Percentiles rank a stretch among this genome's conserved stretches.
Conservation (phyloP, 2,888 invertebrate genomes). For the Hirtodrosophila histrioides region DNA sequence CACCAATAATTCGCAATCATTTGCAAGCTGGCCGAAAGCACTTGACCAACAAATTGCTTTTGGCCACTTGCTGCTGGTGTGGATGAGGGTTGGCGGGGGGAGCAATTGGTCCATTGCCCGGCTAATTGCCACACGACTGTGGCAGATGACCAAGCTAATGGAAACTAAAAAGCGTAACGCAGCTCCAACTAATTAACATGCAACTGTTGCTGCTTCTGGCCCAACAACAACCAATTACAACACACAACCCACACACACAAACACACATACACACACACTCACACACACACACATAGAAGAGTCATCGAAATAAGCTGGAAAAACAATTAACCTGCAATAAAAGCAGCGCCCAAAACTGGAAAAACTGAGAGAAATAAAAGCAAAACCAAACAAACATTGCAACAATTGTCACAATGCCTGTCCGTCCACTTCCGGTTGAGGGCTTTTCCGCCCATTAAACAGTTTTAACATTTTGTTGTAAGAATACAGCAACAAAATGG, state of each 20-base stretch:
- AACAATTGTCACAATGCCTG: slow-evolving; percentile 18
- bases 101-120: slow-evolving; percentile 15
- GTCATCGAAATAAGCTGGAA: slow-evolving; percentile 29
- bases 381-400: background rate
- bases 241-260: slow-evolving; percentile 20
- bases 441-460: slow-evolving; percentile 68
- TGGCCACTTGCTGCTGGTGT: slow-evolving; percentile 7
- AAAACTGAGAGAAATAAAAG: slow-evolving; percentile 5
- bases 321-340: slow-evolving; percentile 43
- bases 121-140: slow-evolving; percentile 1
- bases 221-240: slow-evolving; percentile 17
- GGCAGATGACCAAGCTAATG: slow-evolving; percentile 42
- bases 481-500: slow-evolving; percentile 3
- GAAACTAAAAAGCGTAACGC: slow-evolving; percentile 61
- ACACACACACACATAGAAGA: slow-evolving; percentile 8
- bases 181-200: slow-evolving; percentile 53
- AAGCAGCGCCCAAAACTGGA: slow-evolving; percentile 29
- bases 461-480: slow-evolving; percentile 15
- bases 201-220: slow-evolving; percentile 53
- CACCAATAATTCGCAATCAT: slow-evolving; percentile 29
- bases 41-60: slow-evolving; percentile 10
- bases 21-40: slow-evolving; percentile 13
- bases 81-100: background rate
- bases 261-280: slow-evolving; percentile 10
- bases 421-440: slow-evolving; percentile 50